Conservation (phyloP, 2,797 vertebrate genomes). For the Miichthys miiuy region DNA sequence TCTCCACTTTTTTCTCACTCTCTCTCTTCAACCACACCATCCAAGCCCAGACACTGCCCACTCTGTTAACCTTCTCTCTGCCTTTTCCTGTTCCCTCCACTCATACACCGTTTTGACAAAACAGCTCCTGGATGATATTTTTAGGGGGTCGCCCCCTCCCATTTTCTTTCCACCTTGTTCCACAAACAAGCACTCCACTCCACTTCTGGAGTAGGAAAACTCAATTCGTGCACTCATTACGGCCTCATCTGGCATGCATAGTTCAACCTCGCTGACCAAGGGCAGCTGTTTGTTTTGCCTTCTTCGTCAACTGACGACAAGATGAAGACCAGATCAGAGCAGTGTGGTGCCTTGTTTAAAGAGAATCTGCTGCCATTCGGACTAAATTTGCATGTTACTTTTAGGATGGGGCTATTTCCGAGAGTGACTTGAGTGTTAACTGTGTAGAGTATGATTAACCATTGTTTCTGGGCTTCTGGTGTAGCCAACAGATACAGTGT, state of each 20-base stretch:
- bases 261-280: conserved; percentile 23
- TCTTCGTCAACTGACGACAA: conserved; percentile 14
- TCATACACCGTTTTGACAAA: conserved; percentile 47
- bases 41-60: conserved; percentile 54
- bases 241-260: conserved; percentile 38
- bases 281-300: conserved; percentile 40
- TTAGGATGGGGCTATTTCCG: neutral
- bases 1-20: conserved; percentile 3
- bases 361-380: neutral
- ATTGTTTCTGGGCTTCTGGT: no score
- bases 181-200: conserved; percentile 73
- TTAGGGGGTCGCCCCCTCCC: conserved; percentile 62
- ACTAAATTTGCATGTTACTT: neutral
- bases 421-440: neutral
- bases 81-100: conserved; percentile 21
- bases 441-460: neutral
- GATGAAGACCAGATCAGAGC: conserved; percentile 38
- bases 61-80: conserved; percentile 49
- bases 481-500: no score
- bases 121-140: conserved; percentile 71
- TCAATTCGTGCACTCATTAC: conserved; percentile 62
- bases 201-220: conserved; percentile 57
- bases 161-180: conserved; percentile 73
- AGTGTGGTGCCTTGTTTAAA: neutral
- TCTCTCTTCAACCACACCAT: conserved; percentile 37